These are phyloP conservation scores for Siniperca undulata DNA, from an alignment of 2,797 vertebrate genomes.

Conservation along the genomic window DNA sequence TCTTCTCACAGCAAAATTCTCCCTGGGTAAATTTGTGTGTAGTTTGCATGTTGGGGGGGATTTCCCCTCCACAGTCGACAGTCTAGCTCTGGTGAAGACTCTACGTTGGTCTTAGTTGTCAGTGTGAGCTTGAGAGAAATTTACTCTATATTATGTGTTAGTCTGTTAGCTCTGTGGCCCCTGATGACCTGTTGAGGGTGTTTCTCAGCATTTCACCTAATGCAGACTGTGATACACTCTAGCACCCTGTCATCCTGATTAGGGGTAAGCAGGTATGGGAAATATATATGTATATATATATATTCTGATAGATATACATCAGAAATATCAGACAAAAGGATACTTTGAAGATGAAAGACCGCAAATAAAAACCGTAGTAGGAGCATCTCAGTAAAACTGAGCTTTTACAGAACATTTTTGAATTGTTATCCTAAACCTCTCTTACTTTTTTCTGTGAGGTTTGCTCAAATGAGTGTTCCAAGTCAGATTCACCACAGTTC, in stretches of 20 bases:
- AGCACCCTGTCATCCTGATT: constrained; percentile 16
- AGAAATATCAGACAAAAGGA: constrained; percentile 4
- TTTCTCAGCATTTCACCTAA: constrained; percentile 16
- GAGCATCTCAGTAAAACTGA: not conserved
- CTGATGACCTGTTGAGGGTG: constrained; percentile 32
- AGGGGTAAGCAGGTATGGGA: not conserved
- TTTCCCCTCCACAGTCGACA: not conserved
- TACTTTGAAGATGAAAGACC: not conserved
- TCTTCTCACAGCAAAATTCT: not conserved
- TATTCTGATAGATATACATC: not conserved
- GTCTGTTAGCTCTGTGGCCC: constrained; percentile 27
- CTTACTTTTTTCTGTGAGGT: not conserved
- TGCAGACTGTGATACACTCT: constrained; percentile 32
- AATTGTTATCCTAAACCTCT: not conserved
- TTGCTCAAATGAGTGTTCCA: not conserved
- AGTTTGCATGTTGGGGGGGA: not conserved
- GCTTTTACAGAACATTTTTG: not conserved
- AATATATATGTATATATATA: not conserved
- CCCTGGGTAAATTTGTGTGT: not conserved
- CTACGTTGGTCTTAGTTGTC: not conserved
- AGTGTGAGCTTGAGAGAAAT: constrained; percentile 28
- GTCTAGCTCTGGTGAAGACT: not conserved
- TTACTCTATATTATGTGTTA: constrained; percentile 9
- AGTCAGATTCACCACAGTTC: not conserved
- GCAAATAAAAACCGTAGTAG: not conserved